Evolutionary conservation across 92 coral and sea anemone species (phyloP).

Genomic region (Chrysogorgia sp.): DNA sequence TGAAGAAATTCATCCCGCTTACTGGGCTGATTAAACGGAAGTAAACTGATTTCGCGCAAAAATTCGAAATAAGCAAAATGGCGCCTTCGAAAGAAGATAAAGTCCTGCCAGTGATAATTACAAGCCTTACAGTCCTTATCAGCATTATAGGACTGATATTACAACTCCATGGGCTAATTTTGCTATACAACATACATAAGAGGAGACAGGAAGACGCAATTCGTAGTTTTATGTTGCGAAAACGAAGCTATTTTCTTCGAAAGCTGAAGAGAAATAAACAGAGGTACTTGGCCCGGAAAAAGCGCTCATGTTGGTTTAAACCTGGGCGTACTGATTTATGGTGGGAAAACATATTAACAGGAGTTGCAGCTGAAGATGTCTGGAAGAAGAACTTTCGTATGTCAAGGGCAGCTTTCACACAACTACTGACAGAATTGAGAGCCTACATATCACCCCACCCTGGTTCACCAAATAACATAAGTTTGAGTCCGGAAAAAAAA

Average conservation of each 20-base stretch:
- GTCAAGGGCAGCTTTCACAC: not conserved
- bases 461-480: conserved; percentile 6
- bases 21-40: not conserved
- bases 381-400: conserved; percentile 4
- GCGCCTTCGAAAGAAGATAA: not conserved
- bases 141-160: not conserved
- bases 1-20: not conserved
- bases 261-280: conserved; percentile 46
- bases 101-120: not conserved
- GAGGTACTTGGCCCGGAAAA: conserved; percentile 37
- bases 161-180: not conserved
- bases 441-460: not conserved
- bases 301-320: conserved; percentile 52
- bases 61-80: conserved; percentile 6
- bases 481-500: not conserved
- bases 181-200: not conserved
- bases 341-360: not conserved
- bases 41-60: no score
- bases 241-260: conserved; percentile 45
- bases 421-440: not conserved
- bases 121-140: not conserved
- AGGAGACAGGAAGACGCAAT: conserved; percentile 3
- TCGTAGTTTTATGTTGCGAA: not conserved
- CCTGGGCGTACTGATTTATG: no score
- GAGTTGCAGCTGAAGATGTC: not conserved